Percentiles rank a stretch among this genome's conserved stretches.
phyloP scores from a whole-genome alignment of 2,888 invertebrate genomes.

The Microdon myrmicae region DNA sequence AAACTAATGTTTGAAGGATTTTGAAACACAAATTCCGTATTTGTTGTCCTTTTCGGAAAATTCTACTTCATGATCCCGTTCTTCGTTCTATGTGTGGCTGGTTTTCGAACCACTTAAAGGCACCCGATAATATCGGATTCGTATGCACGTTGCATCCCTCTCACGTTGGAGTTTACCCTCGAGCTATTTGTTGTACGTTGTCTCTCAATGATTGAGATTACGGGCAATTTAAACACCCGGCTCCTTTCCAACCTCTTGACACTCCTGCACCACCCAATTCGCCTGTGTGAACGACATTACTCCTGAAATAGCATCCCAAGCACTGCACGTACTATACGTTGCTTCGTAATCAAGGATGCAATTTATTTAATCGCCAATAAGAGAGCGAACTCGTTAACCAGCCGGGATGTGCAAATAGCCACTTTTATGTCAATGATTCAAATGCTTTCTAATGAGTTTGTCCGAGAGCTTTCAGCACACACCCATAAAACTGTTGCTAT shows the following conservation, averaged over 20 bases:
- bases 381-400: slow-evolving; percentile 33
- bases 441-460: slow-evolving; percentile 37
- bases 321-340: slow-evolving; percentile 50
- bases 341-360: slow-evolving; percentile 50
- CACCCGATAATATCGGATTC: no score
- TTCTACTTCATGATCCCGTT: no score
- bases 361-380: slow-evolving; percentile 51
- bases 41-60: no score
- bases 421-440: slow-evolving; percentile 23
- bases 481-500: no score
- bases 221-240: slow-evolving; percentile 25
- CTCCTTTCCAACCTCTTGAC: slow-evolving; percentile 23
- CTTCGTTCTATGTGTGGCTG: no score
- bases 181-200: slow-evolving; percentile 38
- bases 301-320: no score
- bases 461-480: no score
- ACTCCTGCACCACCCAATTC: no score
- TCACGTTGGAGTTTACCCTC: slow-evolving; percentile 26
- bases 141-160: slow-evolving; percentile 20
- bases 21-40: no score
- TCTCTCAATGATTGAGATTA: slow-evolving; percentile 31
- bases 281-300: slow-evolving; percentile 20
- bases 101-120: no score
- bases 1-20: no score
- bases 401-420: not conserved